These are phyloP conservation scores for Spheniscus mendiculus DNA, from an alignment of 2,113 vertebrate genomes.

Conservation along the genomic window DNA sequence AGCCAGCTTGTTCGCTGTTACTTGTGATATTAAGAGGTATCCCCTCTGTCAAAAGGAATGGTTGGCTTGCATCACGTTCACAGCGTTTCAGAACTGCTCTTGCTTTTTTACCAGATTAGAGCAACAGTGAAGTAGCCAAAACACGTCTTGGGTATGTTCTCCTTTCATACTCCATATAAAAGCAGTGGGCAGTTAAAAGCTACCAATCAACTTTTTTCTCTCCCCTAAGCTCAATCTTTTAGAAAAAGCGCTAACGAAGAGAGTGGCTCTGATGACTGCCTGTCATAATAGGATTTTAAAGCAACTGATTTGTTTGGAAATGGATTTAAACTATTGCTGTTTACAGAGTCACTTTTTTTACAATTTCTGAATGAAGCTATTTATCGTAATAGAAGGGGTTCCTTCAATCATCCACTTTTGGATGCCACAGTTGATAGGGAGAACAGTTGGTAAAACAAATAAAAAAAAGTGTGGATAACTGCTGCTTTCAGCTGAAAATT, in stretches of 20 bases:
- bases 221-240: not conserved
- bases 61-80: not conserved
- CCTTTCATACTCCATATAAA: not conserved
- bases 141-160: not conserved
- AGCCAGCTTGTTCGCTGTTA: not conserved
- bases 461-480: not conserved
- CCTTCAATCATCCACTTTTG: slow-evolving; percentile 26
- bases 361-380: not conserved
- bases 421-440: slow-evolving; percentile 24
- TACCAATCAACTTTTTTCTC: not conserved
- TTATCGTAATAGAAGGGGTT: not conserved
- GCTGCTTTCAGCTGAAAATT: slow-evolving; percentile 40
- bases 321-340: slow-evolving; percentile 8
- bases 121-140: not conserved
- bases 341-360: not conserved
- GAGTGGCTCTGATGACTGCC: not conserved
- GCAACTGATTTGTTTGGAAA: slow-evolving; percentile 38
- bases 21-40: not conserved
- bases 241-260: not conserved
- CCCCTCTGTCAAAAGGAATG: not conserved
- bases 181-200: not conserved
- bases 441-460: slow-evolving; percentile 9
- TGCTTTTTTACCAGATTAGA: not conserved
- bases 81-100: not conserved
- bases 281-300: slow-evolving; percentile 26